Evolutionary conservation across 2,113 vertebrate species (phyloP).

Genomic region (Megaceryle maxima): DNA sequence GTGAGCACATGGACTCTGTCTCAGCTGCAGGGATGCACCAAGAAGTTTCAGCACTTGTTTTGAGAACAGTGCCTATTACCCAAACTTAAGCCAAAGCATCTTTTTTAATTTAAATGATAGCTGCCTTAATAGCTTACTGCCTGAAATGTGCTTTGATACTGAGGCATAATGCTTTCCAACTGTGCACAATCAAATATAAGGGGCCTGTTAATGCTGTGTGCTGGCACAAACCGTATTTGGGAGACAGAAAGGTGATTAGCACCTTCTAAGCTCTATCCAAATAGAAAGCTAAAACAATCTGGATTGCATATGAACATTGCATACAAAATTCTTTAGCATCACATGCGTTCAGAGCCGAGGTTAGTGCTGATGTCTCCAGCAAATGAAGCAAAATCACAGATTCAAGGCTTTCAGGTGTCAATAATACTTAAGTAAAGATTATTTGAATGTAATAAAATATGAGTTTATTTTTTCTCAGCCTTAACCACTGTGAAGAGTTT

Average conservation of each 20-base stretch:
- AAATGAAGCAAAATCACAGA: conserved; percentile 6
- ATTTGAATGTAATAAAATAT: background rate
- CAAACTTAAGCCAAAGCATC: background rate
- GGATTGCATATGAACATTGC: background rate
- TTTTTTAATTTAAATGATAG: conserved; percentile 27
- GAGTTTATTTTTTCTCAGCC: background rate
- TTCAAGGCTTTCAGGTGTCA: background rate
- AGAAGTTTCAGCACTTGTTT: background rate
- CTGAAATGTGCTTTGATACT: conserved; percentile 30
- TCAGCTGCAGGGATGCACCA: background rate
- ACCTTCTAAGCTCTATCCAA: conserved; percentile 21
- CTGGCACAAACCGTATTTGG: background rate
- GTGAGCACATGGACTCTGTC: background rate
- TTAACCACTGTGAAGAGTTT: background rate
- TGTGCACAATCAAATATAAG: conserved; percentile 18
- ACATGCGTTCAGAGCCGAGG: background rate
- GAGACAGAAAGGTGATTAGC: conserved; percentile 55
- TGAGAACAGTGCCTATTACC: conserved; percentile 1
- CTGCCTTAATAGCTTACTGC: conserved; percentile 39
- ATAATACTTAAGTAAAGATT: background rate
- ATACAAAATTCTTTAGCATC: background rate
- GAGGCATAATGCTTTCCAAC: conserved; percentile 32
- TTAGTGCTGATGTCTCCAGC: background rate
- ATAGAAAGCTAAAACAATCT: conserved; percentile 43
- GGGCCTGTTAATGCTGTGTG: background rate